Percentiles rank a stretch among this genome's conserved stretches.
Conservation (phyloP, 2,797 vertebrate species). For the Brachymystax lenok region DNA sequence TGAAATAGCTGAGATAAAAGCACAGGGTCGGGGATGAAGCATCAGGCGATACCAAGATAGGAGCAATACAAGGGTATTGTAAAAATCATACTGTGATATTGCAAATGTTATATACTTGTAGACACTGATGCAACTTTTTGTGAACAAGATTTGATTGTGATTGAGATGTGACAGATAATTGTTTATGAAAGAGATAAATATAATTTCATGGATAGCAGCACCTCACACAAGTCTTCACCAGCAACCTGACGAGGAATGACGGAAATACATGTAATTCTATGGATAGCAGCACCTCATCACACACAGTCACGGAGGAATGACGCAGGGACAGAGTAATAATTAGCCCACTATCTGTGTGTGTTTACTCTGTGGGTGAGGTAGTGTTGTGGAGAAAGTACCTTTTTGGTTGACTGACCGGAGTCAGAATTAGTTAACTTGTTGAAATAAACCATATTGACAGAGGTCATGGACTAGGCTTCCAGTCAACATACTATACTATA, state of each 20-base stretch:
- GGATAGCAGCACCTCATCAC: too few relatives aligned
- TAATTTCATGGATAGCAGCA: not conserved
- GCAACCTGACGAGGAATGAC: not conserved
- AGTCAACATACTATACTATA: too few relatives aligned
- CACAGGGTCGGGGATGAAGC: too few relatives aligned
- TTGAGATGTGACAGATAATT: not conserved
- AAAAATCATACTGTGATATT: too few relatives aligned
- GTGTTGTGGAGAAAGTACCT: not conserved
- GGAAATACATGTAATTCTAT: too few relatives aligned
- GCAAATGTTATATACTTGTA: too few relatives aligned
- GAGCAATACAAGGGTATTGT: too few relatives aligned
- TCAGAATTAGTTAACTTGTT: too few relatives aligned
- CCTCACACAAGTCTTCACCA: not conserved
- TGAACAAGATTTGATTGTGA: not conserved
- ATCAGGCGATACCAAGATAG: too few relatives aligned
- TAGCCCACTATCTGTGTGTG: not conserved
- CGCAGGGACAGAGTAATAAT: conserved; percentile 16
- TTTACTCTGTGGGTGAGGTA: conserved; percentile 3
- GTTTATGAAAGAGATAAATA: not conserved
- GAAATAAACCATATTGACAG: too few relatives aligned
- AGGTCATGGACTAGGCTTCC: too few relatives aligned
- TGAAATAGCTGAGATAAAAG: too few relatives aligned
- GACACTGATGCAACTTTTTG: not conserved
- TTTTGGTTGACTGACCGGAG: not conserved
- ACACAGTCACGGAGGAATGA: not conserved